Conservation (phyloP, 2,888 invertebrate genomes). For the Drosophila austrosaltans region DNA sequence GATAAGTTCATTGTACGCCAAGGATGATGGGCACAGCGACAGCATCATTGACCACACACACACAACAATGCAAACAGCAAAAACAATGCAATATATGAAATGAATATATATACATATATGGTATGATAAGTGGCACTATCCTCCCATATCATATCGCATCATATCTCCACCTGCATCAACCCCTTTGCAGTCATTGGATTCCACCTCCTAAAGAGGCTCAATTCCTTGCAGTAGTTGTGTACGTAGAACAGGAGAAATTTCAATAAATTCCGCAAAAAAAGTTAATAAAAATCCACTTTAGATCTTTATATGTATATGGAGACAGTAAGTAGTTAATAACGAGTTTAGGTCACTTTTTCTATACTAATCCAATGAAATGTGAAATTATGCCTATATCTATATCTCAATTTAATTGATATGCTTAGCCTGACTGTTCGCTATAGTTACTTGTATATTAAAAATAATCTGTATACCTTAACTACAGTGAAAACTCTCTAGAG, state of each 20-base stretch:
- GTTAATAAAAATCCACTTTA: conserved; percentile 32
- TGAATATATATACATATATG: background rate
- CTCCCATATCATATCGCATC: background rate
- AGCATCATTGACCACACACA: conserved; percentile 57
- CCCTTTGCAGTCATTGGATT: background rate
- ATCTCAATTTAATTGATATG: too few relatives aligned
- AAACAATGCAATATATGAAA: conserved; percentile 21
- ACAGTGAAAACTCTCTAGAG: too few relatives aligned
- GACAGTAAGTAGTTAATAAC: too few relatives aligned
- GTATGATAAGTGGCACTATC: background rate
- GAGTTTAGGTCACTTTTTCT: too few relatives aligned
- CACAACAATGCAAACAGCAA: conserved; percentile 52
- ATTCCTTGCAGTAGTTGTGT: conserved; percentile 4
- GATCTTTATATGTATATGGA: background rate
- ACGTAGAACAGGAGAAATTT: background rate
- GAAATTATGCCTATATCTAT: too few relatives aligned
- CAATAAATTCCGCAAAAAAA: conserved; percentile 18
- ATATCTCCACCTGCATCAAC: background rate
- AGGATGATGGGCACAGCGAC: background rate
- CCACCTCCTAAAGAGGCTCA: too few relatives aligned
- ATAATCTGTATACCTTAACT: too few relatives aligned
- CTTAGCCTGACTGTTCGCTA: too few relatives aligned
- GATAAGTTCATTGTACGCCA: conserved; percentile 16
- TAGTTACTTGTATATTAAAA: too few relatives aligned
- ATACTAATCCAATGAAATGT: too few relatives aligned